Percentiles rank a stretch among this genome's conserved stretches.
These are phyloP conservation scores for Centruroides sculpturatus DNA, from an alignment of 1,140 invertebrate genomes.

Conservation along the genomic window DNA sequence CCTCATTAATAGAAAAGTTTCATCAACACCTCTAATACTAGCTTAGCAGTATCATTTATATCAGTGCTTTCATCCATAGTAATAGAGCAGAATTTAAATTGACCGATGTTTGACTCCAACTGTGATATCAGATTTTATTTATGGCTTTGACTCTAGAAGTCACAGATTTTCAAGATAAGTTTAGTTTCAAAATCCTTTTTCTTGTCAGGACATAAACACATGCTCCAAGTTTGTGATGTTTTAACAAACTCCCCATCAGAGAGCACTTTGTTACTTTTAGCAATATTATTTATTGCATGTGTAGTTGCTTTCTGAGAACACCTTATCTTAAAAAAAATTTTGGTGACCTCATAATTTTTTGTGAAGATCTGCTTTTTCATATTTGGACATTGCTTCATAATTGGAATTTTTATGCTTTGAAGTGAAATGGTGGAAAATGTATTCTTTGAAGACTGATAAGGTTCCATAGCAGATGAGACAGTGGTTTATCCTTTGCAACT, in stretches of 20 bases:
- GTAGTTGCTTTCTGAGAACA: background rate
- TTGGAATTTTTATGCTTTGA: background rate
- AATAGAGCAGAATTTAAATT: constrained; percentile 1
- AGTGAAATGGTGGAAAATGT: constrained; percentile 1
- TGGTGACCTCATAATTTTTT: background rate
- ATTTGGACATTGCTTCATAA: constrained; percentile 4
- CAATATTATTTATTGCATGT: constrained; percentile 3
- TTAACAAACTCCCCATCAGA: constrained; percentile 5
- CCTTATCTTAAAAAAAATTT: too few relatives aligned
- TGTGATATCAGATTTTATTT: constrained; percentile 1
- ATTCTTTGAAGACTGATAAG: constrained; percentile 6
- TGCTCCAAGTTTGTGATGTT: background rate
- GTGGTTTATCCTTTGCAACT: background rate
- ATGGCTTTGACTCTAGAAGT: background rate
- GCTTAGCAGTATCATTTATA: constrained; percentile 1
- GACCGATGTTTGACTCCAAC: background rate
- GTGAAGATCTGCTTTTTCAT: background rate
- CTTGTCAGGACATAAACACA: too few relatives aligned
- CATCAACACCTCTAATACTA: constrained; percentile 1
- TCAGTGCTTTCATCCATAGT: constrained; percentile 3
- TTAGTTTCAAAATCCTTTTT: background rate
- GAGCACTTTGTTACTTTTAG: constrained; percentile 2
- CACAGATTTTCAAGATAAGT: constrained; percentile 2
- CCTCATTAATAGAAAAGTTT: constrained; percentile 6
- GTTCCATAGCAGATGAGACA: constrained; percentile 2